Evolutionary conservation across 2,797 vertebrate genomes (phyloP).

Genomic region (Columba guinea): DNA sequence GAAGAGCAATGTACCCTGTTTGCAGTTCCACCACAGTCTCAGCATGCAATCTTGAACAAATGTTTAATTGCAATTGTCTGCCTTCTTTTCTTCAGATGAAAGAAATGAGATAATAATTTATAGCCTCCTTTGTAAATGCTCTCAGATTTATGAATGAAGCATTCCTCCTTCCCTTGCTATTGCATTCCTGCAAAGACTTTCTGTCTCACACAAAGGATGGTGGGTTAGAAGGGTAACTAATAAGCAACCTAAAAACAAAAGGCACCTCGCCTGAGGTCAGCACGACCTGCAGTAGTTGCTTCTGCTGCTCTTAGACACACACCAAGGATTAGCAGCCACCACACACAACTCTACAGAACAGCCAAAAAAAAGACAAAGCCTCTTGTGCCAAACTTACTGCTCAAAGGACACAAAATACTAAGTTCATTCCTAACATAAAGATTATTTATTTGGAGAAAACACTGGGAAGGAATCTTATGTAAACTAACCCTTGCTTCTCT

Average conservation of each 20-base stretch:
- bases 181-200: constrained; percentile 11
- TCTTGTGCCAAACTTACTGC: neutral
- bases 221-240: neutral
- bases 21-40: neutral
- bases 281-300: neutral
- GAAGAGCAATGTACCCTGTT: neutral
- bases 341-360: neutral
- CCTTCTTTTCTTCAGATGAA: constrained; percentile 25
- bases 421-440: neutral
- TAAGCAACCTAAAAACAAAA: neutral
- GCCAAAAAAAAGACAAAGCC: neutral
- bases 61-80: neutral
- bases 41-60: neutral
- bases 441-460: neutral
- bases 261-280: neutral
- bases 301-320: neutral
- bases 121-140: neutral
- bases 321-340: neutral
- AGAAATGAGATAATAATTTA: constrained; percentile 26
- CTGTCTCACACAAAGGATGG: constrained; percentile 15
- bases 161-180: neutral
- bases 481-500: neutral
- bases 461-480: neutral
- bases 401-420: neutral
- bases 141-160: constrained; percentile 50